Evolutionary conservation across 2,113 vertebrate species (phyloP).

Genomic region (Gnathonemus longibarbis): DNA sequence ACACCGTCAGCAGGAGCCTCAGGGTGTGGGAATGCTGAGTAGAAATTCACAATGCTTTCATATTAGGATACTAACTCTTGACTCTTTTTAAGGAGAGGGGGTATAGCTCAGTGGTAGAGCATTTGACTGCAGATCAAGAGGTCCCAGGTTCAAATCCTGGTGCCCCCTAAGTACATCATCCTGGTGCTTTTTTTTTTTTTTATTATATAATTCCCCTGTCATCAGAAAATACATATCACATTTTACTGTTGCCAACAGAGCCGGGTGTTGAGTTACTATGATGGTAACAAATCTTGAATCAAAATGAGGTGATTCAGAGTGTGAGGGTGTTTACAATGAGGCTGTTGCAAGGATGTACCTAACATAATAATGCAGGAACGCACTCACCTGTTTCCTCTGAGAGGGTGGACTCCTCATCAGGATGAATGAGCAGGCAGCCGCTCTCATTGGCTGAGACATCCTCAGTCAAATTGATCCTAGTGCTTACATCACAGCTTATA

Average conservation of each 20-base stretch:
- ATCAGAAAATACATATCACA: background rate
- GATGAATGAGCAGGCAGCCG: background rate
- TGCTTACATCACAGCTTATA: slow-evolving; percentile 25
- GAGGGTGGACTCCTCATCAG: background rate
- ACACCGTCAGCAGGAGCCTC: background rate
- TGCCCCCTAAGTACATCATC: slow-evolving; percentile 44
- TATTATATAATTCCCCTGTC: too few species aligned
- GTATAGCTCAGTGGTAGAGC: slow-evolving; percentile 64
- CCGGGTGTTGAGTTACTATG: background rate
- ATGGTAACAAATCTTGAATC: background rate
- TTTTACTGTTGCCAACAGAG: background rate
- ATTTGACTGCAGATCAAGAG: slow-evolving; percentile 63
- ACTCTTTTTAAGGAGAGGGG: slow-evolving; percentile 20
- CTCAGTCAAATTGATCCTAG: slow-evolving; percentile 23
- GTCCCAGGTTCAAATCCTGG: slow-evolving; percentile 57
- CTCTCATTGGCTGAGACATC: slow-evolving; percentile 25
- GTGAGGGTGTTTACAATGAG: background rate
- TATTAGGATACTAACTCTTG: background rate
- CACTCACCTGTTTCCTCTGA: slow-evolving; percentile 16
- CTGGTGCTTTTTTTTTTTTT: background rate
- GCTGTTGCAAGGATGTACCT: background rate
- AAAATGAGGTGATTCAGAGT: background rate
- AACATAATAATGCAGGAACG: background rate
- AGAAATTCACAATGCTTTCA: background rate
- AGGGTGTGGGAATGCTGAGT: background rate